Conservation (phyloP, 1,140 invertebrate genomes). For the Drosophila paulistorum region DNA sequence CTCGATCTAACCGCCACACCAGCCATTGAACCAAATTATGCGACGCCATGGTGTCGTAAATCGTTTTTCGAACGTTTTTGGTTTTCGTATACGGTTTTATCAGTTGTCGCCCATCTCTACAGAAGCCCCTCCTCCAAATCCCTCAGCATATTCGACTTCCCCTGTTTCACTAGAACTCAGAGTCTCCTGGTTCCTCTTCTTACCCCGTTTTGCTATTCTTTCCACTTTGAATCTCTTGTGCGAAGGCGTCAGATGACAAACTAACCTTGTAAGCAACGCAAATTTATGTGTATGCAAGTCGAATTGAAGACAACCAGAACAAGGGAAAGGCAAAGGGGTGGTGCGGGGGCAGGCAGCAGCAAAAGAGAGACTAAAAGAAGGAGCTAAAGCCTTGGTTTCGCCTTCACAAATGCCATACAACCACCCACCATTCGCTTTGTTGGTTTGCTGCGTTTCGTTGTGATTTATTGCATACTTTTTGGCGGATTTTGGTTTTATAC, state of each 20-base stretch:
- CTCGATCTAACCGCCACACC: background rate
- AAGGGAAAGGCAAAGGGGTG: background rate
- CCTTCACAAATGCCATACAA: background rate
- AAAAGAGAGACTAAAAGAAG: background rate
- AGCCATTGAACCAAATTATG: conserved; percentile 58
- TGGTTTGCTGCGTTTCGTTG: conserved; percentile 49
- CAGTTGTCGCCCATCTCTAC: conserved; percentile 31
- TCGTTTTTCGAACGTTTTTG: conserved; percentile 64
- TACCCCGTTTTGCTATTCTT: conserved; percentile 49
- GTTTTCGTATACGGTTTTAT: conserved; percentile 33
- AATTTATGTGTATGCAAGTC: conserved; percentile 59
- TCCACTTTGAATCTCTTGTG: conserved; percentile 9
- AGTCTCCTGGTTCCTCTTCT: conserved; percentile 16
- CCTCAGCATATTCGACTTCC: too few species aligned
- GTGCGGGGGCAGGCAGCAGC: background rate
- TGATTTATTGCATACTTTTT: conserved; percentile 68
- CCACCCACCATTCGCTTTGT: conserved; percentile 22
- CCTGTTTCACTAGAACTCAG: background rate
- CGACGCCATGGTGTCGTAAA: conserved; percentile 64
- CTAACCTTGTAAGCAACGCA: conserved; percentile 65
- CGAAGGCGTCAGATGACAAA: conserved; percentile 32
- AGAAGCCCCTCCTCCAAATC: background rate
- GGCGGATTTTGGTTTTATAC: conserved; percentile 60
- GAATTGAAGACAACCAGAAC: conserved; percentile 16
- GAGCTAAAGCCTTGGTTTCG: conserved; percentile 4